Base-by-base conservation (phyloP, 2,797 vertebrate species). In the Falco peregrinus region DNA sequence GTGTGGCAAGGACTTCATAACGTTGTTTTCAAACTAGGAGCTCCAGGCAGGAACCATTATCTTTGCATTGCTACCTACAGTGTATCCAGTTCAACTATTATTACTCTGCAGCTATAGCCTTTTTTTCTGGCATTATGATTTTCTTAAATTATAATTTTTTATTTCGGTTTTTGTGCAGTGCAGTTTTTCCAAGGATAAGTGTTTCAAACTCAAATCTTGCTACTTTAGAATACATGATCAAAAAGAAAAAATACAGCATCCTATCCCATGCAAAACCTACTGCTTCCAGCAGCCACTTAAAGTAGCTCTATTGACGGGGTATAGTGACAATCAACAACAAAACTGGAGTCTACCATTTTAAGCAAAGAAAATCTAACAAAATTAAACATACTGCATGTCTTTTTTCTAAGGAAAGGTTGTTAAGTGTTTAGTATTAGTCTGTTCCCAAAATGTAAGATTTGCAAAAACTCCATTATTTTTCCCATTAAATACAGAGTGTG, bases 231-330 rank as follows among this genome's bases (percentile, higher is more conserved):
- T 63, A 81, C 39, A 21, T 15, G 43, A 93, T 80, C 54, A 93
- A 86, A 94, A 94, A 81, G 79, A 28, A 93, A 90, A 94, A 93
- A 92, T 35, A 84, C 51, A 78, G 37, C 53, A 84, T 54, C 70
- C 63, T 83, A 67, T 59, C 81, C 90, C 33, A 78, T 0, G 0
- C 73, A 91, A 93, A 92, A 71, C 48, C 50, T 65, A 50, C 51
- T 74, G 80, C 47, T 89, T 94, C 79, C 81, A 90, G 56, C 48
- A 56, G n/a, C 43, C 68, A 18, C 54, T 57, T 60, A 22, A 29
- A 94, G 37, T 63, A 81, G 21, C 63, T 91, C 50, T 86, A 39
- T 12, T 78, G 76, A 87, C 76, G 88, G 8, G 59, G 39, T 65
- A 31, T 16, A 74, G 74, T 37, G 75, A 65, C 22, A 91, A 93